These are phyloP conservation scores for Trididemnum clinides DNA, from an alignment of 23 tunicate genomes.

Conservation along the genomic window DNA sequence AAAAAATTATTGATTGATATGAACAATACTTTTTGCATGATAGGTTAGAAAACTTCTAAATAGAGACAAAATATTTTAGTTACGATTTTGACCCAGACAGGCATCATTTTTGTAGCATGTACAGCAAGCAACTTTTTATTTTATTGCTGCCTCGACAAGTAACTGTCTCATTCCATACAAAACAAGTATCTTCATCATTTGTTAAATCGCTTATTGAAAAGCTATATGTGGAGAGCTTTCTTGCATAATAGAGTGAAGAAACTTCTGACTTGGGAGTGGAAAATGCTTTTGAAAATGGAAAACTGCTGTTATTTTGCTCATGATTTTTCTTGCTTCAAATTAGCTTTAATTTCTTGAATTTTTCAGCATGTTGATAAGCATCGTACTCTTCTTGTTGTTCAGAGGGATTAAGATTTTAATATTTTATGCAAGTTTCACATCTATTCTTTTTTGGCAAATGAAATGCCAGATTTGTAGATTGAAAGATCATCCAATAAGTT, in stretches of 20 bases:
- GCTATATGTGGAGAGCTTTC: conserved; percentile 1
- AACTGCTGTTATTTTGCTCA: background rate
- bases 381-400: conserved; percentile 9
- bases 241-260: conserved; percentile 15
- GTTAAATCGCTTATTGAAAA: background rate
- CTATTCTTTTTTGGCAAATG: conserved; percentile 9
- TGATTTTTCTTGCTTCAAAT: background rate
- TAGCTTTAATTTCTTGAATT: background rate
- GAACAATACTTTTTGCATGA: background rate
- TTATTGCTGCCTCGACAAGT: background rate
- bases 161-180: background rate
- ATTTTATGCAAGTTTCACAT: conserved; percentile 11
- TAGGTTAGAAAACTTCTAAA: conserved; percentile 2
- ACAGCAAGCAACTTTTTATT: background rate
- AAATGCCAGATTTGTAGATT: conserved; percentile 3
- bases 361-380: conserved; percentile 1
- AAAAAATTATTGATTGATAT: background rate
- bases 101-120: conserved; percentile 20
- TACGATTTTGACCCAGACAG: background rate
- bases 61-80: background rate
- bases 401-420: background rate
- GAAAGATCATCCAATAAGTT: background rate
- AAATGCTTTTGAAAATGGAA: background rate
- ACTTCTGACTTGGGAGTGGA: conserved; percentile 8
- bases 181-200: conserved; percentile 5